Evolutionary conservation across 2,797 vertebrate species (phyloP), one percentile per base, ranked within the genome.

Genomic region (Sebastes elongatus): DNA sequence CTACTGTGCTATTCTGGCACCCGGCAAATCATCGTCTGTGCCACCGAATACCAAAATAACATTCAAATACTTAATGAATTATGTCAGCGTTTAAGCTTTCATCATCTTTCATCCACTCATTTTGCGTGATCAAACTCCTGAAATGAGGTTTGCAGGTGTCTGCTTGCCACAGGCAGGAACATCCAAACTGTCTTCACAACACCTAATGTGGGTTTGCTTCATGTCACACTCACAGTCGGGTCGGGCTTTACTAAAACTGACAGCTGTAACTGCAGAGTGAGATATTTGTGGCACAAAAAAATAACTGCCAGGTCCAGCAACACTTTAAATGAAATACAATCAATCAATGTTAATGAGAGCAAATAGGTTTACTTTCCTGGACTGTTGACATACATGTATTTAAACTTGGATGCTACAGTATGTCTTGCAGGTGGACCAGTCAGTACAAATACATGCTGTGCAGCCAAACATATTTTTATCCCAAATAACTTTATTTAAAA

Each of bases 1-100:
- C 78, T 52, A 52, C 49, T 59, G 35, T 10, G 42, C 74, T 59
- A 32, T 73, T 73, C 71, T n/a, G 27, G 74, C 85, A 35, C 46
- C 65, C 67, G 4, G 66, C 25, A 33, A 71, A 76, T 73, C 57
- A 4, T 2, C 11, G 35, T 57, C 59, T 42, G 23, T 8, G 2
- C 35, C 22, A 20, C 70, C 0, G 9, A 78, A 77, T 10, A 35
- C 55, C 68, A 73, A 76, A 84, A 84, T 62, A 42, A 42, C 53
- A 30, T 53, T 42, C 27, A 76, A 61, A 77, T 22, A 14, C 16
- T 53, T 38, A 35, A 71, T 71, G 72, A 83, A 71, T 71, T 46
- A 20, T 3, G 38, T 68, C 65, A n/a, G 42, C 4, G 42, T 76
- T 64, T 74, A 74, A 85, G 68, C 35, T 52, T 63, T 20, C 27